Conservation (phyloP, 2,113 vertebrate genomes). For the Sapajus apella region DNA sequence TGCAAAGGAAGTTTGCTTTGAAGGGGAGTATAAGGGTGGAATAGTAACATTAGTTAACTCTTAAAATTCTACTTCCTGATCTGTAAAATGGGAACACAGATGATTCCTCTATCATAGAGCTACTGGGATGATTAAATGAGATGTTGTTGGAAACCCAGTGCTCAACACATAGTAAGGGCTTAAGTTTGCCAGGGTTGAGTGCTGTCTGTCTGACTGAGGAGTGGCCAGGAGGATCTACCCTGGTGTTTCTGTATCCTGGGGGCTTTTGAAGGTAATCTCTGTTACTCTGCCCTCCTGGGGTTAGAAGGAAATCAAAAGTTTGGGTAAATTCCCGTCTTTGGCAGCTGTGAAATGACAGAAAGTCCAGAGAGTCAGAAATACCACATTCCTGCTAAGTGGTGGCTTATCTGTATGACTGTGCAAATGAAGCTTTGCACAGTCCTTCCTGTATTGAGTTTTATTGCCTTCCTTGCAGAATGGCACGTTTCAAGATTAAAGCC, state of each 20-base stretch:
- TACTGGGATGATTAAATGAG: not conserved
- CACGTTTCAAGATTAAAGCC: slow-evolving; percentile 56
- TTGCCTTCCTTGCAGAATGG: not conserved
- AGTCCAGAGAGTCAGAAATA: not conserved
- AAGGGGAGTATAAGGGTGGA: not conserved
- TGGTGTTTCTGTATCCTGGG: not conserved
- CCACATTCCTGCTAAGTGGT: not conserved
- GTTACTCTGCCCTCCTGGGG: not conserved
- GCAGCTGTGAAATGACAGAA: not conserved
- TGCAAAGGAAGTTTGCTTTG: not conserved
- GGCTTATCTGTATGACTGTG: not conserved
- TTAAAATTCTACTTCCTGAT: not conserved
- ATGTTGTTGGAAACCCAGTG: not conserved
- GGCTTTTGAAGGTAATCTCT: not conserved
- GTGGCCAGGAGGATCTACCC: not conserved
- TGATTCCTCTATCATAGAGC: no score
- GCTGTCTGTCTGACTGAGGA: not conserved
- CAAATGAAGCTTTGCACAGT: no score
- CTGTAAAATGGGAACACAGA: not conserved
- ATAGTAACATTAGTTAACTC: not conserved
- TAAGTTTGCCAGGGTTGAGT: not conserved
- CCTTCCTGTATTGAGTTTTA: not conserved
- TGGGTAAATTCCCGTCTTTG: not conserved
- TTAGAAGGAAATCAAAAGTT: not conserved
- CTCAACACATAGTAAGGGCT: not conserved